A percentile compares a stretch with the other conserved stretches of the same genome.
These are phyloP conservation scores for Drosophila setifemur DNA, from an alignment of 1,140 invertebrate species.

Conservation along the genomic window DNA sequence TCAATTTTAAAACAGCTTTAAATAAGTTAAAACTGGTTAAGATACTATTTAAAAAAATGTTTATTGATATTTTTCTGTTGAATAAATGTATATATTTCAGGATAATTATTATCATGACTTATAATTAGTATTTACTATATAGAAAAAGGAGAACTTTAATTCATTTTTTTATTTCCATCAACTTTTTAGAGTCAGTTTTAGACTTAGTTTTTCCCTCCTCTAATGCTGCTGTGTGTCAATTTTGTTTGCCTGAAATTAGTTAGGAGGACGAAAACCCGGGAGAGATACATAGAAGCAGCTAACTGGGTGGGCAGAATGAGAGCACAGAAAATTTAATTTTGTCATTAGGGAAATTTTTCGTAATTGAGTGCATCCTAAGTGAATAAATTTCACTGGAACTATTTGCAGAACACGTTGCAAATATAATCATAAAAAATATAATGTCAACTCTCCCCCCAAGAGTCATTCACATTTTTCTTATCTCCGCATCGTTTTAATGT, in stretches of 20 bases:
- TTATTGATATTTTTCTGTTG: no score
- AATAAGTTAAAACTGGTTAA: no score
- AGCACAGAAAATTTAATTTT: slow-evolving; percentile 66
- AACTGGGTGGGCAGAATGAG: slow-evolving; percentile 2
- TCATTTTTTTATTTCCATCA: background rate
- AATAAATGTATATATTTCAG: no score
- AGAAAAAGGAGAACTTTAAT: no score
- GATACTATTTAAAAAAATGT: no score
- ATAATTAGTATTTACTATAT: no score
- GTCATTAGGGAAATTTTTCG: slow-evolving; percentile 58
- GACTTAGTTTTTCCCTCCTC: background rate
- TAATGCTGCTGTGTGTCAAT: slow-evolving; percentile 26
- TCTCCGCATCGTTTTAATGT: slow-evolving; percentile 10
- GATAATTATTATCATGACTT: no score
- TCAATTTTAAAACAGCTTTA: no score
- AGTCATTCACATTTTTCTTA: background rate
- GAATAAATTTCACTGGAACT: slow-evolving; percentile 35
- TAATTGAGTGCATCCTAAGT: slow-evolving; percentile 37
- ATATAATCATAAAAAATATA: slow-evolving; percentile 6
- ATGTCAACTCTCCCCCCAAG: no score
- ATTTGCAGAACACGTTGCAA: background rate
- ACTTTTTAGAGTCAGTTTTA: background rate
- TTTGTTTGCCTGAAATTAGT: slow-evolving; percentile 71
- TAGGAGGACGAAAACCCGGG: slow-evolving; percentile 8
- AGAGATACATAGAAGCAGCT: slow-evolving; percentile 11